A percentile compares a stretch with the other conserved stretches of the same genome.
These are phyloP conservation scores for Anodontia alba DNA, from an alignment of 2,888 invertebrate species.

Conservation along the genomic window DNA sequence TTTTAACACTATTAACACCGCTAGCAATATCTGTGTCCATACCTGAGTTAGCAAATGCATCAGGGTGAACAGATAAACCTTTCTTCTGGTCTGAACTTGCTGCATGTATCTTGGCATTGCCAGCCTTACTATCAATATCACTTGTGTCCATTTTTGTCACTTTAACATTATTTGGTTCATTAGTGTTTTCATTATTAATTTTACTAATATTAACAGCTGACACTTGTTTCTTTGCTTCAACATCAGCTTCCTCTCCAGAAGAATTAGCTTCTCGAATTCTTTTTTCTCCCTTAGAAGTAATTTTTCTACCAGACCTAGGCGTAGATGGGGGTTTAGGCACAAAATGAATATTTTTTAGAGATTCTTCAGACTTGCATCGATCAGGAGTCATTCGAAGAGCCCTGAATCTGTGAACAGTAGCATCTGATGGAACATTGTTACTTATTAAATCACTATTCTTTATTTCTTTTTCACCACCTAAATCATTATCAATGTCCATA, in stretches of 20 bases:
- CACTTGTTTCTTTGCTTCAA: conserved; percentile 64
- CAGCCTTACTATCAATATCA: background rate
- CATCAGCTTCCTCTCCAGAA: conserved; percentile 74
- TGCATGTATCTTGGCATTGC: background rate
- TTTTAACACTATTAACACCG: background rate
- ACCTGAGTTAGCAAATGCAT: conserved; percentile 23
- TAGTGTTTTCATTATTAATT: conserved; percentile 35
- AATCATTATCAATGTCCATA: conserved; percentile 64
- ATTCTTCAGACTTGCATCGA: conserved; percentile 67
- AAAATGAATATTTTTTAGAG: conserved; percentile 74
- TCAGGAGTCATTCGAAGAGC: conserved; percentile 74
- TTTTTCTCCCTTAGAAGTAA: conserved; percentile 70
- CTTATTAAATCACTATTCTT: conserved; percentile 39
- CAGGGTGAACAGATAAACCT: conserved; percentile 54
- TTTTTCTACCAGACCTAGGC: conserved; percentile 62
- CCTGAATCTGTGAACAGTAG: conserved; percentile 71
- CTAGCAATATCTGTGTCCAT: conserved; percentile 1
- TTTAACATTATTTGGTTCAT: conserved; percentile 40
- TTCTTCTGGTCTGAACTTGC: conserved; percentile 20
- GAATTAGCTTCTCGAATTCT: conserved; percentile 68
- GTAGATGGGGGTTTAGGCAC: conserved; percentile 77
- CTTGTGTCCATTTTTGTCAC: conserved; percentile 39
- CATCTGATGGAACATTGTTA: conserved; percentile 69
- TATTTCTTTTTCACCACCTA: conserved; percentile 46
- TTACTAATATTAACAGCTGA: conserved; percentile 34